phyloP scores from a whole-genome alignment of 2,888 invertebrate genomes.

The Macrostomum cliftonense region DNA sequence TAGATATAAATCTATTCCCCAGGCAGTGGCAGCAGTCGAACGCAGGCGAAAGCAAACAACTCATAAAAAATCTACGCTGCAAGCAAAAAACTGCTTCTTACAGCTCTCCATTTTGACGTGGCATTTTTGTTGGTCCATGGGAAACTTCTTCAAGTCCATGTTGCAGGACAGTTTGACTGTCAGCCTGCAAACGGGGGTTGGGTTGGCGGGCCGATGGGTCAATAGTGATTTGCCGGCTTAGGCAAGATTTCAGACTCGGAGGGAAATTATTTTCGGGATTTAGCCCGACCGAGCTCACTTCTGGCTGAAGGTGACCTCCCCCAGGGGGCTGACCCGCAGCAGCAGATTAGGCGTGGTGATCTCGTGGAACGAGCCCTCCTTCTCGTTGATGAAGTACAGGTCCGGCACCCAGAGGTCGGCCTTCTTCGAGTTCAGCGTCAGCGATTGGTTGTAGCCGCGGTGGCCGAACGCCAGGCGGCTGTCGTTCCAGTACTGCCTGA shows the following conservation, averaged over 20 bases:
- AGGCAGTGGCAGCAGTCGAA: too few species aligned
- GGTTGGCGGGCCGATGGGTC: too few species aligned
- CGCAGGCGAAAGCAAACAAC: too few species aligned
- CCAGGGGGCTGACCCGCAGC: constrained; percentile 1
- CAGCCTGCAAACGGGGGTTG: constrained; percentile 1
- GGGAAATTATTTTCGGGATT: too few species aligned
- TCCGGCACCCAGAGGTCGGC: constrained; percentile 8
- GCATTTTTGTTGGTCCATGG: constrained; percentile 10
- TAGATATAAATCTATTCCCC: too few species aligned
- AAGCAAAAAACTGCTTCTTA: too few species aligned
- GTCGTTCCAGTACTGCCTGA: constrained; percentile 7
- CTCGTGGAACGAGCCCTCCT: constrained; percentile 7
- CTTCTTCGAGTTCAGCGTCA: constrained; percentile 9
- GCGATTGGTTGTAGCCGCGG: constrained; percentile 6
- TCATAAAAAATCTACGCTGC: too few species aligned
- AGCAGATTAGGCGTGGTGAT: constrained; percentile 11
- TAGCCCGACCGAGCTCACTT: constrained; percentile 3
- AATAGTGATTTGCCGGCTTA: too few species aligned
- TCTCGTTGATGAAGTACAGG: constrained; percentile 10
- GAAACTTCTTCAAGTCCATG: constrained; percentile 10
- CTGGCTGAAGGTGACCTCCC: constrained; percentile 9
- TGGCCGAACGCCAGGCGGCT: background rate
- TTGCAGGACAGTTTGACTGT: constrained; percentile 8
- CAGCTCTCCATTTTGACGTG: constrained; percentile 10
- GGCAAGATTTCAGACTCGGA: too few species aligned